Evolutionary conservation across 2,888 invertebrate genomes (phyloP), one percentile per base, ranked within the genome.

Genomic region (Sericinus montela): DNA sequence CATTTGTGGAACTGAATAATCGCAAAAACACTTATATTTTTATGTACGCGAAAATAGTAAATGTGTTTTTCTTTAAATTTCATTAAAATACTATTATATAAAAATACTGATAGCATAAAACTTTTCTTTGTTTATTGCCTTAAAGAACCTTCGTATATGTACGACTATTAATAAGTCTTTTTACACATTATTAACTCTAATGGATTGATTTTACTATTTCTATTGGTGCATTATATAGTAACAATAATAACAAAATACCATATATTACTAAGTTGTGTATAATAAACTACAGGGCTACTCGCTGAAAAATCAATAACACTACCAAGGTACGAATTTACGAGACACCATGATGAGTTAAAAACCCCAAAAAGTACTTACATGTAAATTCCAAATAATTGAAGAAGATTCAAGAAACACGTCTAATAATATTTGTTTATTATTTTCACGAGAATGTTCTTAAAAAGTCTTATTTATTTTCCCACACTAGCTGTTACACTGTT

Each of bases 221-320:
- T 19, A 19, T 19, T 3, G 5, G 19, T 25, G 16, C 16, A 16
- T 15, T 35, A 5, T 1, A 15, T 9, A 35, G 25, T 5, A 23
- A n/a, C 25, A 28, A 35, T 25, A 50, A 6, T 54, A 51, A 38
- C 13, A 29, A 43, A 43, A 44, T 32, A 44, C 30, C 54, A 40
- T 53, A 44, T 34, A 44, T 35, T 54, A 40, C 53, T 51, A 51
- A 45, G 48, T 60, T 19, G 5, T 3, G 19, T 19, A 19, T 19
- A n/a, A 5, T 19, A 19, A 5, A 60, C 56, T 56, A 60, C 55
- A 48, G 34, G 34, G 54, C 54, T 56, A 48, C 52, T 52, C 53
- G 36, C 62, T 62, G 62, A 69, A 71, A 71, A 71, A 71, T 71
- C 70, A 67, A 71, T 71, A 71, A 60, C 59, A 63, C 40, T 25